Percentiles rank a stretch among this genome's conserved stretches.
Conservation (phyloP, 2,113 vertebrate species). For the Galemys pyrenaicus region DNA sequence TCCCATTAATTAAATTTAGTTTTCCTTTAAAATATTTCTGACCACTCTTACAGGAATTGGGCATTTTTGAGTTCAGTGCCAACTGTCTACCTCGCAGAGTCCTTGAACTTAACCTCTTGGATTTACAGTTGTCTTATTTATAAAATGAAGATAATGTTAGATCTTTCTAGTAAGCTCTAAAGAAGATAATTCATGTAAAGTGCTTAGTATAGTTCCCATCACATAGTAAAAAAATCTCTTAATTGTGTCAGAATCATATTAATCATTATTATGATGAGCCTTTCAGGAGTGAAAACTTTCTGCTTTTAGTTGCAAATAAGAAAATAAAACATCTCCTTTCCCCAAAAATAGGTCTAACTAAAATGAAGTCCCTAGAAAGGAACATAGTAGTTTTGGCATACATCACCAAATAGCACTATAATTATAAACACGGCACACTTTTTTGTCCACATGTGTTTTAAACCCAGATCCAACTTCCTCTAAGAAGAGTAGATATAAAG, state of each 20-base stretch:
- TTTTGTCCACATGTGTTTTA: constrained; percentile 52
- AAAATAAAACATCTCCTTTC: not conserved
- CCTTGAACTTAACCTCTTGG: not conserved
- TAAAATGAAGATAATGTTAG: not conserved
- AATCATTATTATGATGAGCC: not conserved
- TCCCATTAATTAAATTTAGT: not conserved
- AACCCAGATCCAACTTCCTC: not conserved
- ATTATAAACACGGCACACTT: not conserved
- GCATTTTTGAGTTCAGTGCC: not conserved
- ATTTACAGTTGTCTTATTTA: not conserved
- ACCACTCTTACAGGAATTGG: not conserved
- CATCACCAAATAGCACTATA: not conserved
- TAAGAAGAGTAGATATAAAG: not conserved
- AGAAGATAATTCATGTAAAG: not conserved
- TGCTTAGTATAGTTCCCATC: not conserved
- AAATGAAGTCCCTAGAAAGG: not conserved
- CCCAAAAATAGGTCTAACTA: not conserved
- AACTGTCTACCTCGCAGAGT: not conserved
- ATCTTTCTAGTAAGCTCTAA: not conserved
- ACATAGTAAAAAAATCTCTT: not conserved
- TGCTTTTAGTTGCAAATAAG: not conserved
- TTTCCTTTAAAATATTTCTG: not conserved
- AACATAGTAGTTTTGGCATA: not conserved
- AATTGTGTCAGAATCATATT: not conserved
- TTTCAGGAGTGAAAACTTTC: constrained; percentile 18